Conservation (phyloP, 2,797 vertebrate species). For the Pampus argenteus region DNA sequence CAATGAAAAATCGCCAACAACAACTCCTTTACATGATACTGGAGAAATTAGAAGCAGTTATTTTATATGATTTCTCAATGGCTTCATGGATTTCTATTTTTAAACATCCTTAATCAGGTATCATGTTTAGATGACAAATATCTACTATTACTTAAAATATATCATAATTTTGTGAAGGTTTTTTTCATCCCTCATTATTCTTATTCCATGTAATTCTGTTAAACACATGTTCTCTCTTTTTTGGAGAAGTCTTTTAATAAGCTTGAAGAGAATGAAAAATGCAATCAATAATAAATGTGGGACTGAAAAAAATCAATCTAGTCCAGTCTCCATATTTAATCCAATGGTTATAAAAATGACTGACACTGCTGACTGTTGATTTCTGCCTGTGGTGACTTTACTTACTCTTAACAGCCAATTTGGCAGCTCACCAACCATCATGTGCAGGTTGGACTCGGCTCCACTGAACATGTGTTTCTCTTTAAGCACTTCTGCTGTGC, state of each 20-base stretch:
- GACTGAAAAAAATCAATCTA: not conserved
- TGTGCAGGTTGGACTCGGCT: constrained; percentile 31
- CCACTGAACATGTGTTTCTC: constrained; percentile 49
- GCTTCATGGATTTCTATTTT: too few species aligned
- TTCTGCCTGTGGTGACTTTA: constrained; percentile 39
- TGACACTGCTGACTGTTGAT: constrained; percentile 12
- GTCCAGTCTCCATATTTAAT: constrained; percentile 7
- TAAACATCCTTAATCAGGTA: too few species aligned
- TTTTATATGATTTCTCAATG: not conserved
- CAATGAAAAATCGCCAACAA: too few species aligned
- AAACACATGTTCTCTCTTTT: too few species aligned
- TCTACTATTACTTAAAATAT: not conserved
- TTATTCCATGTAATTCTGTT: too few species aligned
- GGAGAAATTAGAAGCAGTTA: not conserved
- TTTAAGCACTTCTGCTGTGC: constrained; percentile 40
- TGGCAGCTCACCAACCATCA: constrained; percentile 31
- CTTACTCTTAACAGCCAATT: constrained; percentile 29
- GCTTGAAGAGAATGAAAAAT: not conserved
- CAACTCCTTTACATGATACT: too few species aligned
- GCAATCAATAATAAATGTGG: not conserved
- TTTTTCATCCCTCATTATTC: too few species aligned
- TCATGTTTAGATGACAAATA: too few species aligned
- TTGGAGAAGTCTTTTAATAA: not conserved
- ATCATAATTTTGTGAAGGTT: too few species aligned
- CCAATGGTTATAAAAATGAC: constrained; percentile 10